Evolutionary conservation across 2,888 invertebrate species (phyloP), one percentile per base, ranked within the genome.

Genomic region (Argynnis bischoffii): DNA sequence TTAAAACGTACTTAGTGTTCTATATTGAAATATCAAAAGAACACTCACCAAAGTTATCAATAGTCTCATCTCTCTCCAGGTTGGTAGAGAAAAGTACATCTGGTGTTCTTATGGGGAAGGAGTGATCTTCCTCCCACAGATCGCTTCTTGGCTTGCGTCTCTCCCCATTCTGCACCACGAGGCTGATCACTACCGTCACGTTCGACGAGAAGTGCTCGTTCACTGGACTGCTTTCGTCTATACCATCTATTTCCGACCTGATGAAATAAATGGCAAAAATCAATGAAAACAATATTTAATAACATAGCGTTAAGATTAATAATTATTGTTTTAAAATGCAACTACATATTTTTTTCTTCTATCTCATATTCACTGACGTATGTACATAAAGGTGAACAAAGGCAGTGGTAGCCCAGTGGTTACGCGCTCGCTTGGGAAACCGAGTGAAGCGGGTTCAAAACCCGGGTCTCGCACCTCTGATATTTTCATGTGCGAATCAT

Each of bases 41-140:
- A 48, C 13, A 79, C 87, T 88, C 80, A 96, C 96, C 96, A 82
- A 97, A 97, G 81, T 96, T 97, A 78, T 97, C 97, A 35, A 96
- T 93, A 78, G 96, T 95, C 84, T 97, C 97, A 71, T 97, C 97
- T 86, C 95, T 95, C 83, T 98, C 98, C 66, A 97, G 84, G 66
- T 95, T 95, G 0, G 96, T 95, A 5, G 95, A 95, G 84, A 98
- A 98, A 1, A 98, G 87, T 0, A 95, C 92, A 71, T 93, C 91
- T 0, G 89, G 89, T 0, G 90, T 89, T 18, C 93, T 76, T 0
- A 89, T 77, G 0, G 89, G 81, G 76, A 88, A 91, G 0, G 94
- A 93, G 74, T 94, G 94, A 78, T 95, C 95, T 13, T 95, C 94
- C 64, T 95, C 93, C 97, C 97, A 97, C 0, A 96, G 95, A 1